Conservation (phyloP, 1,140 invertebrate species). For the Drosophila sturtevanti region DNA sequence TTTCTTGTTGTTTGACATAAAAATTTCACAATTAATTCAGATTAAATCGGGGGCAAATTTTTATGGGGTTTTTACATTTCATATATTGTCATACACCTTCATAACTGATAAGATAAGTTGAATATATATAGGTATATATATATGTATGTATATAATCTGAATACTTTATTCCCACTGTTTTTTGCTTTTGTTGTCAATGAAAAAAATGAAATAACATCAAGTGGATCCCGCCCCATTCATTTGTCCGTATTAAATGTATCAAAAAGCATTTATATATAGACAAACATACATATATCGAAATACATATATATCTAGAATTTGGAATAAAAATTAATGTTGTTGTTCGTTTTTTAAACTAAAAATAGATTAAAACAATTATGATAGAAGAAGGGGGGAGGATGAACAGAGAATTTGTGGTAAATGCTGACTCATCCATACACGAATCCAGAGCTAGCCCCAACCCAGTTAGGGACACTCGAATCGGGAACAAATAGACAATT, state of each 20-base stretch:
- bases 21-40: background rate
- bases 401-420: background rate
- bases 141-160: too few species aligned
- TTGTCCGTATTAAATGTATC: constrained; percentile 48
- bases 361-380: constrained; percentile 56
- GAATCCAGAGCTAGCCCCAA: constrained; percentile 8
- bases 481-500: constrained; percentile 69
- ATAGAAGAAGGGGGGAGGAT: background rate
- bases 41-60: background rate
- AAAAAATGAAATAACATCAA: constrained; percentile 31
- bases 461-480: constrained; percentile 48
- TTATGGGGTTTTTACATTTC: background rate
- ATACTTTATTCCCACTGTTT: background rate
- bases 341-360: constrained; percentile 57
- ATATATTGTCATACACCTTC: background rate
- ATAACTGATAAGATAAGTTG: constrained; percentile 1
- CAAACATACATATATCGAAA: constrained; percentile 33
- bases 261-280: constrained; percentile 44
- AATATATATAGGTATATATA: too few species aligned
- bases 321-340: background rate
- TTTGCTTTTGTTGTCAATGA: background rate
- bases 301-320: constrained; percentile 20
- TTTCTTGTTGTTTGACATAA: too few species aligned
- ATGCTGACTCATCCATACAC: constrained; percentile 51
- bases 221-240: constrained; percentile 42